phyloP scores from a whole-genome alignment of 2,888 invertebrate species.

The Drosophila barbarae region DNA sequence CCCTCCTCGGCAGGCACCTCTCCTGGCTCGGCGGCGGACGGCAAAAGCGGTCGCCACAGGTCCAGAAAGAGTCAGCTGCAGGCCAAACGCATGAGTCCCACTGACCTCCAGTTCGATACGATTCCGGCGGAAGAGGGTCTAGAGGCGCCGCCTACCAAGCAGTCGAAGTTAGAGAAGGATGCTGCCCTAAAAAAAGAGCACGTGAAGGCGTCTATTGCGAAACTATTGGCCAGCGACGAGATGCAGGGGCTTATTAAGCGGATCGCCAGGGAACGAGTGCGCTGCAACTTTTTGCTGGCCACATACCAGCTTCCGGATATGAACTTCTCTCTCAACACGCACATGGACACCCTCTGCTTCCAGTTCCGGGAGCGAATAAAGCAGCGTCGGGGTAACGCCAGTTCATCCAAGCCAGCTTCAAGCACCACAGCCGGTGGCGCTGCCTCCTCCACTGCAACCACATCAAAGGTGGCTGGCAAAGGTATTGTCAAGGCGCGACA shows the following conservation, averaged over 20 bases:
- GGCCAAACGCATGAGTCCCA: constrained; percentile 44
- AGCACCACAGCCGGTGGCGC: background rate
- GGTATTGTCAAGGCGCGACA: constrained; percentile 5
- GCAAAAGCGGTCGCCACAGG: constrained; percentile 42
- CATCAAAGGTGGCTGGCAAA: constrained; percentile 10
- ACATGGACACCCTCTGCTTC: constrained; percentile 17
- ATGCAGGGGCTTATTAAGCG: constrained; percentile 35
- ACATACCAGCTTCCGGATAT: constrained; percentile 56
- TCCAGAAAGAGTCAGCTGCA: constrained; percentile 55
- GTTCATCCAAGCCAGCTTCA: background rate
- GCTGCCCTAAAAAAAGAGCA: background rate
- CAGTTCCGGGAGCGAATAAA: constrained; percentile 53
- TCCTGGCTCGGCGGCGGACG: background rate
- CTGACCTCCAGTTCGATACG: constrained; percentile 56
- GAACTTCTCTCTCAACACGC: constrained; percentile 47
- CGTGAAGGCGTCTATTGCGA: constrained; percentile 10
- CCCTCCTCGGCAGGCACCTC: constrained; percentile 28
- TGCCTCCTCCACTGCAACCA: background rate
- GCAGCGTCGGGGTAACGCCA: constrained; percentile 13
- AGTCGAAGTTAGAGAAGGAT: background rate
- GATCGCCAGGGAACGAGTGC: constrained; percentile 61
- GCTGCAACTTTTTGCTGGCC: constrained; percentile 58
- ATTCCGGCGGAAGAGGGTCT: constrained; percentile 26
- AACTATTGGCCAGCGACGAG: constrained; percentile 41
- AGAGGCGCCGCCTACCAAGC: constrained; percentile 13